Conservation (phyloP, 2,113 vertebrate genomes). For the Erpornis zantholeuca region DNA sequence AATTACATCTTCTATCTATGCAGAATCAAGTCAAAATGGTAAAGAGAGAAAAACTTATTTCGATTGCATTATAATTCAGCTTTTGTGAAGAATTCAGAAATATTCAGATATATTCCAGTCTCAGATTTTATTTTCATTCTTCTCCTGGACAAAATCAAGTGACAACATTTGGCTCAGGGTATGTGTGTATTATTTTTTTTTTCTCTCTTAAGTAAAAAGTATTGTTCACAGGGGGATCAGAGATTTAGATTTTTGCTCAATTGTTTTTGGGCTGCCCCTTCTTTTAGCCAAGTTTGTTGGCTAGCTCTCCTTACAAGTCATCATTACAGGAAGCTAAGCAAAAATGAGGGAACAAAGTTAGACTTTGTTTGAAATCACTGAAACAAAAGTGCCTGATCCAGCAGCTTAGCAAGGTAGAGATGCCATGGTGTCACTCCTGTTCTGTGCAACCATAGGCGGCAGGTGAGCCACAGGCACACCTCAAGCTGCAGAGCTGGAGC, state of each 20-base stretch:
- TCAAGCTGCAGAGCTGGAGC: background rate
- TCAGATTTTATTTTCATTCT: slow-evolving; percentile 15
- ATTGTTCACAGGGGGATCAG: slow-evolving; percentile 39
- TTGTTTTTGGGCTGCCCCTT: slow-evolving; percentile 24
- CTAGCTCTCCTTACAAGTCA: background rate
- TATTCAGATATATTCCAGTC: background rate
- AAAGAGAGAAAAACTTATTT: background rate
- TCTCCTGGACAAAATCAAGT: slow-evolving; percentile 38
- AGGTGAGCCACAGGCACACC: background rate
- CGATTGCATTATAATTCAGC: background rate
- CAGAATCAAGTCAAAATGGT: background rate
- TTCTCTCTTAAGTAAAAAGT: slow-evolving; percentile 17
- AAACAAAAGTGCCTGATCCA: background rate
- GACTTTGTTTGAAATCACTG: background rate
- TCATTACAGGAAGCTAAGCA: slow-evolving; percentile 25
- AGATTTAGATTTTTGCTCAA: slow-evolving; percentile 50
- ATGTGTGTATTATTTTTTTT: slow-evolving; percentile 9
- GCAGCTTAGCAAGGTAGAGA: background rate
- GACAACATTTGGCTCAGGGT: slow-evolving; percentile 35
- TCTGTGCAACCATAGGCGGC: background rate
- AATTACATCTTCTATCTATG: background rate
- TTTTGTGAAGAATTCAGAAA: slow-evolving; percentile 8
- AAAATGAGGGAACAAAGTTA: background rate
- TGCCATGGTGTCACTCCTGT: background rate
- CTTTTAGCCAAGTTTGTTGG: slow-evolving; percentile 6